Evolutionary conservation across 53 echinoderm and acorn worm species (phyloP).

Genomic region (Henricia sp.): DNA sequence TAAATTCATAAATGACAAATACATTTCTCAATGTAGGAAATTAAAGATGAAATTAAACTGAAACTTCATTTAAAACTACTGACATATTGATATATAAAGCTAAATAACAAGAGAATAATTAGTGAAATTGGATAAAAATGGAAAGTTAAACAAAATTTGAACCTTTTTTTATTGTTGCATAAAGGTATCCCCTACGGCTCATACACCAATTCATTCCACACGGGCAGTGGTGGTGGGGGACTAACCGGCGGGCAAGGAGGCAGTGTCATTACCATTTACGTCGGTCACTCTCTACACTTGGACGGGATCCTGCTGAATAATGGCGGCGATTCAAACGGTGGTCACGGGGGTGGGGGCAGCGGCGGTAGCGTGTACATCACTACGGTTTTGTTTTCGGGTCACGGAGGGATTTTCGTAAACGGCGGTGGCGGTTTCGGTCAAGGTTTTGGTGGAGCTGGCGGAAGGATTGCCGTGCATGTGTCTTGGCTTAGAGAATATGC

Average conservation of each 20-base stretch:
- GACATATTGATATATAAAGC: too few species aligned
- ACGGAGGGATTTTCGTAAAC: slow-evolving; percentile 74
- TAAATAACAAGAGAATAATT: too few species aligned
- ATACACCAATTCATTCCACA: slow-evolving; percentile 76
- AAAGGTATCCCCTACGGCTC: slow-evolving; percentile 83
- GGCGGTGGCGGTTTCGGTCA: slow-evolving; percentile 74
- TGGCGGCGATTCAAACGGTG: slow-evolving; percentile 71
- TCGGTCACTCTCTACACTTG: slow-evolving; percentile 80
- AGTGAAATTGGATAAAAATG: too few species aligned
- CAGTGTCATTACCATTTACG: slow-evolving; percentile 70
- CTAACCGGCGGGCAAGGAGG: slow-evolving; percentile 76
- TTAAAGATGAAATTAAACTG: too few species aligned
- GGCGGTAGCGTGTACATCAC: slow-evolving; percentile 88
- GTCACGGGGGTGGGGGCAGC: slow-evolving; percentile 84
- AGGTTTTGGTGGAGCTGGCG: slow-evolving; percentile 87
- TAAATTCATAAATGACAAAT: too few species aligned
- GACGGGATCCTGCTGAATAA: slow-evolving; percentile 76
- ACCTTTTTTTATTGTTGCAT: background rate
- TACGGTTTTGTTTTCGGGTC: slow-evolving; percentile 81
- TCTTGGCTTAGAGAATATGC: slow-evolving; percentile 85
- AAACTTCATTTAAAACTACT: too few species aligned
- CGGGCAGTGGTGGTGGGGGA: slow-evolving; percentile 90
- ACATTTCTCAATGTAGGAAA: too few species aligned
- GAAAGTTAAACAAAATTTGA: background rate
- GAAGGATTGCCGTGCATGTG: slow-evolving; percentile 88